Conservation (phyloP, 2,888 invertebrate genomes). For the Dynastes grantii region DNA sequence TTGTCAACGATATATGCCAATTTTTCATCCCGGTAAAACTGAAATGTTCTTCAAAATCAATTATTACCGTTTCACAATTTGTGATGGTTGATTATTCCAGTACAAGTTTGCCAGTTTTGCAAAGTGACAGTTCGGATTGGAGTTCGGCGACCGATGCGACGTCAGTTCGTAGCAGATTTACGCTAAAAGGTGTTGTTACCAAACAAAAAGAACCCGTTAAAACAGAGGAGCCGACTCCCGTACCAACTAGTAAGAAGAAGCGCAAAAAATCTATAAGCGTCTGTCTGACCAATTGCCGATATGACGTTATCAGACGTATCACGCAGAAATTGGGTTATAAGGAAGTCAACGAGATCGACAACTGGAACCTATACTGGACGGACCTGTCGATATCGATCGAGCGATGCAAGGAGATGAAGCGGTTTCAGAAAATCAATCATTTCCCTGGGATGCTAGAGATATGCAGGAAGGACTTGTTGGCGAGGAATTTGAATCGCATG, state of each 20-base stretch:
- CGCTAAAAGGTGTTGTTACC: conserved; percentile 34
- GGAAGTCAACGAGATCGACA: conserved; percentile 85
- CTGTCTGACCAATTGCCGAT: conserved; percentile 81
- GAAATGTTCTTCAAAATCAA: conserved; percentile 52
- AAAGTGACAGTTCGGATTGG: conserved; percentile 52
- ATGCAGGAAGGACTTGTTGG: conserved; percentile 87
- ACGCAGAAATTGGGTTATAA: conserved; percentile 82
- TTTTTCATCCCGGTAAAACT: conserved; percentile 50
- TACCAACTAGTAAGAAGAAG: conserved; percentile 51
- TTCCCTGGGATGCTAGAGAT: conserved; percentile 79
- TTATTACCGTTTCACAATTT: conserved; percentile 42
- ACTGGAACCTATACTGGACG: conserved; percentile 95
- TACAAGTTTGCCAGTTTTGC: conserved; percentile 58
- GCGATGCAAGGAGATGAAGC: conserved; percentile 91
- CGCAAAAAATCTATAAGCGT: conserved; percentile 71
- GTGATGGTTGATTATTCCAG: conserved; percentile 61
- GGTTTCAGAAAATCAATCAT: conserved; percentile 94
- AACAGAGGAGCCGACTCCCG: conserved; percentile 29
- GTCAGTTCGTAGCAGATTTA: conserved; percentile 57
- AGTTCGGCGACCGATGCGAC: conserved; percentile 51
- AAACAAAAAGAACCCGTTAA: conserved; percentile 25
- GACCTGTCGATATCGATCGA: conserved; percentile 91
- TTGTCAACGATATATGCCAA: conserved; percentile 46
- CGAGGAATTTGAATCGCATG: conserved; percentile 93
- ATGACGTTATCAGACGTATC: conserved; percentile 82